A percentile compares a stretch with the other conserved stretches of the same genome.
Conservation (phyloP, 2,797 vertebrate genomes). For the Fratercula arctica region DNA sequence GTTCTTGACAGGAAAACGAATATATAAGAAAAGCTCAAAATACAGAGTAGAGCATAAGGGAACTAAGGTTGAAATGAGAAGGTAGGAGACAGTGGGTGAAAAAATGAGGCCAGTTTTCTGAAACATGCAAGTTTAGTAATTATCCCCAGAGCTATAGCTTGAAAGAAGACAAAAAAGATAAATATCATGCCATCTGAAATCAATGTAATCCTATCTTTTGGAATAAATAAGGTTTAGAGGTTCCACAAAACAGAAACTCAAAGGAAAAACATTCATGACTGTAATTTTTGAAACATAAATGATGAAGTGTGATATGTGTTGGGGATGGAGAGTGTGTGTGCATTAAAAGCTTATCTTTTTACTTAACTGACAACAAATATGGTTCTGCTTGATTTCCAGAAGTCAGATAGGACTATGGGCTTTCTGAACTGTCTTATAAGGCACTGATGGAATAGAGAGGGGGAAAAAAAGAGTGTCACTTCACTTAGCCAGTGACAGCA, state of each 20-base stretch:
- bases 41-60: neutral
- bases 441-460: neutral
- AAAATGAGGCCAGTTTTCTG: neutral
- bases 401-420: neutral
- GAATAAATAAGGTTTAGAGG: neutral
- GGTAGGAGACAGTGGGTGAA: neutral
- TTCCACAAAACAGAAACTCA: neutral
- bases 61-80: neutral
- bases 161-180: neutral
- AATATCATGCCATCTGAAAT: constrained; percentile 2
- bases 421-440: neutral
- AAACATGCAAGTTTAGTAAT: neutral
- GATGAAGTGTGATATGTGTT: neutral
- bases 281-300: neutral
- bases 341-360: neutral
- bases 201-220: neutral
- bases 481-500: neutral
- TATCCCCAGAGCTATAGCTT: neutral
- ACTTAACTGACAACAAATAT: neutral
- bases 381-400: neutral
- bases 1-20: neutral
- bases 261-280: neutral
- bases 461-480: neutral
- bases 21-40: neutral
- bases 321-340: neutral